Conservation (phyloP, 1,140 invertebrate genomes). For the Arctopsyche grandis region DNA sequence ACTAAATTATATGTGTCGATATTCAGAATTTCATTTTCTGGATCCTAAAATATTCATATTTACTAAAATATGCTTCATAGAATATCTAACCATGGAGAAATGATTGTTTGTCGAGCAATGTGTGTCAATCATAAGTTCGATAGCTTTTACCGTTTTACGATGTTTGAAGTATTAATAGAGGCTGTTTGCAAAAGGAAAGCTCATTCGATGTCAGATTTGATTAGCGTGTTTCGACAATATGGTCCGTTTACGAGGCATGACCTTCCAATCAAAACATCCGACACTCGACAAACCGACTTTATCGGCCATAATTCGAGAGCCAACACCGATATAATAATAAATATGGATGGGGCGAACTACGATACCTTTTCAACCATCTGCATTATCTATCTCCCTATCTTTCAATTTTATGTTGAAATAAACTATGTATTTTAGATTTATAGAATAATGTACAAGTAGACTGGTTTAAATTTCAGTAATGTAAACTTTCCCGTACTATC, state of each 20-base stretch:
- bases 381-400: too few species aligned
- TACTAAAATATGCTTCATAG: too few species aligned
- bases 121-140: background rate
- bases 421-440: too few species aligned
- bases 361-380: background rate
- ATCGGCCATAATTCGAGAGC: background rate
- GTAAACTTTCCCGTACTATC: too few species aligned
- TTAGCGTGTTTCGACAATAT: conserved; percentile 29
- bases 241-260: conserved; percentile 5
- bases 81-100: too few species aligned
- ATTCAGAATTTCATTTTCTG: too few species aligned
- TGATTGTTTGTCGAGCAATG: too few species aligned
- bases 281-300: conserved; percentile 10
- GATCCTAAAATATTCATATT: too few species aligned
- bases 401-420: too few species aligned
- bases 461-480: too few species aligned
- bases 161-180: conserved; percentile 35
- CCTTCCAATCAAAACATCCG: background rate
- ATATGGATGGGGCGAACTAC: background rate
- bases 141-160: conserved; percentile 42
- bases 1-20: too few species aligned
- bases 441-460: too few species aligned
- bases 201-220: conserved; percentile 21
- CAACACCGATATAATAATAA: background rate
- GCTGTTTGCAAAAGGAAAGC: background rate